Evolutionary conservation across 2,797 vertebrate species (phyloP).

Genomic region (Vespertilio murinus): DNA sequence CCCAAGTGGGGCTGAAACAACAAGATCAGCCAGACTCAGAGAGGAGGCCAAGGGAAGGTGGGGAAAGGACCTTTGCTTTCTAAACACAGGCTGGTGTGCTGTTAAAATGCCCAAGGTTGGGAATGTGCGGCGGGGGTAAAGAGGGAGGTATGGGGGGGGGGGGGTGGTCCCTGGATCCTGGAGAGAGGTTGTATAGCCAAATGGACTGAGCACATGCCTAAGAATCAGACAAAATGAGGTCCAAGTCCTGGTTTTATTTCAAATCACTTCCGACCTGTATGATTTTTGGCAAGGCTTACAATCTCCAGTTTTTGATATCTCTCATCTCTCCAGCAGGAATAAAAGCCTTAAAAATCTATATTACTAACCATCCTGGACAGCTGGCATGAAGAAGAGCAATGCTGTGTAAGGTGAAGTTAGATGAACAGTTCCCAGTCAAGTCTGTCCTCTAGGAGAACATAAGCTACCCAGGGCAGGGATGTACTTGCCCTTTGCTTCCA

Average conservation of each 20-base stretch:
- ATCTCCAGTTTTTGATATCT: neutral
- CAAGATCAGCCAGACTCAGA: conserved; percentile 72
- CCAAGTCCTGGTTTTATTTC: neutral
- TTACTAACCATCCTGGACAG: neutral
- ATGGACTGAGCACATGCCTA: neutral
- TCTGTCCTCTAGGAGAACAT: neutral
- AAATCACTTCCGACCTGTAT: neutral
- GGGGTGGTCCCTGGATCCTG: neutral
- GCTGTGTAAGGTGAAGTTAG: neutral
- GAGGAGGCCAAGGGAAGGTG: conserved; percentile 79
- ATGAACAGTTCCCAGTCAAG: neutral
- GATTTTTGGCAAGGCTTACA: neutral
- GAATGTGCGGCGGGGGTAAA: neutral
- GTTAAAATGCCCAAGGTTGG: neutral
- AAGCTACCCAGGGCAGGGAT: neutral
- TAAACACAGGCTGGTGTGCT: conserved; percentile 78
- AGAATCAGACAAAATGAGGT: conserved; percentile 27
- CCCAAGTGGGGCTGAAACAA: conserved; percentile 84
- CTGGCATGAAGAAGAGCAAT: neutral
- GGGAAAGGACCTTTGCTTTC: conserved; percentile 80
- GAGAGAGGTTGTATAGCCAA: neutral
- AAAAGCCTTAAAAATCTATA: neutral
- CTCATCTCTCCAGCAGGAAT: neutral
- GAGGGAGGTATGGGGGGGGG: neutral
- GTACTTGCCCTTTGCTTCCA: neutral